Conservation (phyloP, 2,888 invertebrate species). For the Gisinianus flammeolus region DNA sequence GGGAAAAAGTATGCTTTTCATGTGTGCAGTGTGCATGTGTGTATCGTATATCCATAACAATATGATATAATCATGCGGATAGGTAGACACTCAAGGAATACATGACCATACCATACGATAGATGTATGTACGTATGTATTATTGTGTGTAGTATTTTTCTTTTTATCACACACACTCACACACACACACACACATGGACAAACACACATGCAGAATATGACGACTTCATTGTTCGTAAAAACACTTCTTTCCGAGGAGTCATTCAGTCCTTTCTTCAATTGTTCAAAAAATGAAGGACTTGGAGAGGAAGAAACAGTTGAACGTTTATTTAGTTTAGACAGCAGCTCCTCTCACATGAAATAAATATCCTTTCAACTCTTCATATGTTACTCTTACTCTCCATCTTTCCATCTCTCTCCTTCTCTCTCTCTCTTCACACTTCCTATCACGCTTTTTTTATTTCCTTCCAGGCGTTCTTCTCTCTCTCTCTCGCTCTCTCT, state of each 20-base stretch:
- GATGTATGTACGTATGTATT: neutral
- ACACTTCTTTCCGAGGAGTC: constrained; percentile 33
- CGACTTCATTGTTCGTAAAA: constrained; percentile 39
- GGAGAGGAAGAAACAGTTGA: neutral
- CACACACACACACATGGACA: too few relatives aligned
- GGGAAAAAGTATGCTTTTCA: too few relatives aligned
- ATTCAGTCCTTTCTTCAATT: constrained; percentile 32
- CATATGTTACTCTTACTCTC: constrained; percentile 17
- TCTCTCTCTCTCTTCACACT: neutral
- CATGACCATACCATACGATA: too few relatives aligned
- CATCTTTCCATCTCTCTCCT: constrained; percentile 5
- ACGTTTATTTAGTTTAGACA: constrained; percentile 30
- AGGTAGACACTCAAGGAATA: neutral
- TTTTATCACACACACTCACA: too few relatives aligned
- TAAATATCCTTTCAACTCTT: constrained; percentile 24
- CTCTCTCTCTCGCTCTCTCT: neutral
- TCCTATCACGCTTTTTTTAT: too few relatives aligned
- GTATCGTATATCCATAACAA: neutral
- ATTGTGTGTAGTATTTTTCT: neutral
- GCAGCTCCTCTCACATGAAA: constrained; percentile 17
- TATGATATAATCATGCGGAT: neutral
- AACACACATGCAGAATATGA: constrained; percentile 39
- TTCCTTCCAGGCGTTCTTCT: neutral
- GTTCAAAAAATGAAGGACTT: constrained; percentile 36
- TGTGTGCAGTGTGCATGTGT: neutral